Conservation (phyloP, 2,888 invertebrate species). For the Chydorus sphaericus region DNA sequence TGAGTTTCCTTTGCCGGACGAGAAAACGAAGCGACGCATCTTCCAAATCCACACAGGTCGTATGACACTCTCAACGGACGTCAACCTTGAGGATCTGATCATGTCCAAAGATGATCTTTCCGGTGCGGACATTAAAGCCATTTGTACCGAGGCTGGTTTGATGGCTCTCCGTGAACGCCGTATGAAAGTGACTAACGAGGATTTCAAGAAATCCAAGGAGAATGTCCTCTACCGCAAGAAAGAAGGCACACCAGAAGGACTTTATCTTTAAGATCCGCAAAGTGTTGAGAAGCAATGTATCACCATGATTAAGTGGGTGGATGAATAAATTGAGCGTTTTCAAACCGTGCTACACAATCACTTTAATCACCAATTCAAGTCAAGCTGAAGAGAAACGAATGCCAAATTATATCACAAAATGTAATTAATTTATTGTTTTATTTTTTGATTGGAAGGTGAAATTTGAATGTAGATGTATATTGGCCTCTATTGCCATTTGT, state of each 20-base stretch:
- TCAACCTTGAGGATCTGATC: slow-evolving; percentile 90
- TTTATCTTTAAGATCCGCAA: slow-evolving; percentile 88
- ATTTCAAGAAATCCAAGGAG: slow-evolving; percentile 98
- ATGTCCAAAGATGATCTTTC: slow-evolving; percentile 99
- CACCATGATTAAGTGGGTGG: background rate
- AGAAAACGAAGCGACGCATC: slow-evolving; percentile 92
- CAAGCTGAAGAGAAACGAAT: too few species aligned
- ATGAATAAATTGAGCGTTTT: background rate
- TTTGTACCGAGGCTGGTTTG: slow-evolving; percentile 97
- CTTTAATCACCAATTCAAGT: too few species aligned
- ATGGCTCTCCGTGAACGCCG: slow-evolving; percentile 93
- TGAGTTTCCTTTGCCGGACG: slow-evolving; percentile 97
- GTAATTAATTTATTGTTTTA: background rate
- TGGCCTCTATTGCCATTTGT: background rate
- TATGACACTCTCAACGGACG: slow-evolving; percentile 95
- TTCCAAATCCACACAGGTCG: slow-evolving; percentile 97
- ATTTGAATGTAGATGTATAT: background rate
- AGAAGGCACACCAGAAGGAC: slow-evolving; percentile 97
- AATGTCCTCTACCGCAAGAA: slow-evolving; percentile 98
- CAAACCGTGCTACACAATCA: too few species aligned
- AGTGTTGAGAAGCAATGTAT: too few species aligned
- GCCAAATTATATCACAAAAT: too few species aligned
- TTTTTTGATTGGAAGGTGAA: background rate
- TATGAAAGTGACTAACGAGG: slow-evolving; percentile 99
- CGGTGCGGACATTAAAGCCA: slow-evolving; percentile 94